Percentiles rank a stretch among this genome's conserved stretches.
phyloP scores from a whole-genome alignment of 2,888 invertebrate species.

The Rhogogaster chlorosoma region DNA sequence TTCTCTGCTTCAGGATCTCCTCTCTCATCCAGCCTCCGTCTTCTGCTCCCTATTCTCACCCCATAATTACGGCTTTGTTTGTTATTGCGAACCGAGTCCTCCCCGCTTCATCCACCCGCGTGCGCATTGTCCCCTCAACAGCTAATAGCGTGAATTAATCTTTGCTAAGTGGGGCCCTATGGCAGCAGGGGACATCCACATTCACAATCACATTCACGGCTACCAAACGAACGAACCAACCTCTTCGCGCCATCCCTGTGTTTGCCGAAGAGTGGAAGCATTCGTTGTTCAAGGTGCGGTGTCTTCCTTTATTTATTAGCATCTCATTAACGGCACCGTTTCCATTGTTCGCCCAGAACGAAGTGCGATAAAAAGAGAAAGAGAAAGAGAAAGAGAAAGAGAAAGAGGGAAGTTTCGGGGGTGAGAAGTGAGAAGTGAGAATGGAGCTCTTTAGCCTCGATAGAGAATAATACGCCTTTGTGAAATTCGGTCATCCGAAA shows the following conservation, averaged over 20 bases:
- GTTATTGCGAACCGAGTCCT: conserved; percentile 62
- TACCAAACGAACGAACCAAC: conserved; percentile 4
- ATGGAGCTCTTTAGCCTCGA: conserved; percentile 52
- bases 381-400: conserved; percentile 59
- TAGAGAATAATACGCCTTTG: conserved; percentile 46
- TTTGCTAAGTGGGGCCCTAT: conserved; percentile 63
- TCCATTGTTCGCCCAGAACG: conserved; percentile 16
- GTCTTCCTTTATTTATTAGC: conserved; percentile 50
- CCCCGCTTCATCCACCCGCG: conserved; percentile 3
- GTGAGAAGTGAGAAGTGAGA: conserved; percentile 42
- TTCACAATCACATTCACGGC: conserved; percentile 61
- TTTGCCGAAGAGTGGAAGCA: conserved; percentile 40
- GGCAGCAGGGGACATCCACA: conserved; percentile 58
- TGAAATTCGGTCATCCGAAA: conserved; percentile 44
- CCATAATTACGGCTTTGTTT: conserved; percentile 70
- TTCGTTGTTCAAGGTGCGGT: conserved; percentile 46
- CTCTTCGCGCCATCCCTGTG: conserved; percentile 7
- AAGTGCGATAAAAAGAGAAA: conserved; percentile 32
- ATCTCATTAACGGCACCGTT: conserved; percentile 47
- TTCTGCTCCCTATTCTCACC: conserved; percentile 52
- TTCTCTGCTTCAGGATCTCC: conserved; percentile 4
- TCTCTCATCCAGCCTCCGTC: conserved; percentile 9
- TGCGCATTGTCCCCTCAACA: conserved; percentile 63
- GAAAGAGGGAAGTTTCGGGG: conserved; percentile 45
- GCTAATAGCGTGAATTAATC: conserved; percentile 74